phyloP scores from a whole-genome alignment of 92 coral and sea anemone genomes.

The Scolanthus callimorphus region DNA sequence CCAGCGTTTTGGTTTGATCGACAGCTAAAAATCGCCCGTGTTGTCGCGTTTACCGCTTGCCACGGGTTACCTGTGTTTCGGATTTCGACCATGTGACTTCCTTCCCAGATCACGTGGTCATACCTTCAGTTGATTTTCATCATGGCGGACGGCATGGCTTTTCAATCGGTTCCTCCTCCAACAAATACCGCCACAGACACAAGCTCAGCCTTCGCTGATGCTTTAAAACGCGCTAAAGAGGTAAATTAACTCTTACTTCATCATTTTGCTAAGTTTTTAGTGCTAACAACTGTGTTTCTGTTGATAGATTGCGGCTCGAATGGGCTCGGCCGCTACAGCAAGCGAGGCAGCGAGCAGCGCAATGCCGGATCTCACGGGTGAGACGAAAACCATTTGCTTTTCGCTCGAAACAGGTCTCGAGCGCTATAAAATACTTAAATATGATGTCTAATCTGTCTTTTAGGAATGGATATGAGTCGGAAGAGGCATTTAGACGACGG shows the following conservation, averaged over 20 bases:
- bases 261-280: slow-evolving; percentile 2
- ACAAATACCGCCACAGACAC: slow-evolving; percentile 55
- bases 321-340: slow-evolving; percentile 55
- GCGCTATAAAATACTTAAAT: too few species aligned
- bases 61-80: too few species aligned
- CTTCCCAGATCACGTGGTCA: too few species aligned
- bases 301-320: slow-evolving; percentile 82
- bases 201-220: slow-evolving; percentile 85
- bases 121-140: too few species aligned
- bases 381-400: neutral
- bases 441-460: too few species aligned
- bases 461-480: slow-evolving; percentile 28
- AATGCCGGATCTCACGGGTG: neutral
- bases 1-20: too few species aligned
- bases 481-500: slow-evolving; percentile 56
- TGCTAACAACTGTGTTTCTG: slow-evolving; percentile 5
- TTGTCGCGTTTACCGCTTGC: too few species aligned
- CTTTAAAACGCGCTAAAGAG: slow-evolving; percentile 91
- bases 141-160: slow-evolving; percentile 80
- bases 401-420: too few species aligned
- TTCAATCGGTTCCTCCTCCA: slow-evolving; percentile 80
- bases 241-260: slow-evolving; percentile 30
- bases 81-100: too few species aligned
- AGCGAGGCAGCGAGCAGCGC: slow-evolving; percentile 2
- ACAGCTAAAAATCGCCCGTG: too few species aligned